These are phyloP conservation scores for Philaethria dido DNA, from an alignment of 2,888 invertebrate genomes.

Conservation along the genomic window DNA sequence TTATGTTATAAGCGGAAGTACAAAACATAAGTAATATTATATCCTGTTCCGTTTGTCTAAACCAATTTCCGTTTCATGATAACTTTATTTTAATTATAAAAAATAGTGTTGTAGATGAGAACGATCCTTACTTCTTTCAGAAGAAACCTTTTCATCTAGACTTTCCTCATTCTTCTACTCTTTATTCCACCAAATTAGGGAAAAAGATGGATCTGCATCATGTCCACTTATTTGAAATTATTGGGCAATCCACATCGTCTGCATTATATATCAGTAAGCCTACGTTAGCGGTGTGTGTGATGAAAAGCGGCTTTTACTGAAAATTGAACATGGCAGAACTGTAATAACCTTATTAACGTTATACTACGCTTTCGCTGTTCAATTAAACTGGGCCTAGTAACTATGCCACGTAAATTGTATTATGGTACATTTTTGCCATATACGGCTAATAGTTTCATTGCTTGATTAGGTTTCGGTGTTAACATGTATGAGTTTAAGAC, in stretches of 20 bases:
- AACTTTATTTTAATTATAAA: not conserved
- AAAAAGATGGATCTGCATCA: not conserved
- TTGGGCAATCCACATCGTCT: conserved; percentile 9
- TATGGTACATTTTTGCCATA: not conserved
- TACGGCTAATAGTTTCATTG: no score
- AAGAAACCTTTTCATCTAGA: no score
- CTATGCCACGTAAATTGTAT: not conserved
- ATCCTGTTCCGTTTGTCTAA: no score
- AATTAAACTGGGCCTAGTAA: not conserved
- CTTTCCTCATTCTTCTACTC: not conserved
- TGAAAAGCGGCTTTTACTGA: conserved; percentile 22
- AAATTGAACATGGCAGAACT: conserved; percentile 9
- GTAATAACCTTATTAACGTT: conserved; percentile 13
- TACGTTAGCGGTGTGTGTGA: conserved; percentile 13
- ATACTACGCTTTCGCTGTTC: not conserved
- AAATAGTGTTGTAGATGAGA: not conserved
- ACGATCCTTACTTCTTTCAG: no score
- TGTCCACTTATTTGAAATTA: conserved; percentile 1
- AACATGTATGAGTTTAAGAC: no score
- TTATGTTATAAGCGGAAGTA: no score
- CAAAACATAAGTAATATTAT: no score
- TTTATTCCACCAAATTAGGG: not conserved
- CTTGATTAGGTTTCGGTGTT: no score
- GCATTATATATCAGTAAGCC: conserved; percentile 19
- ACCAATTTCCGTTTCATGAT: no score